These are phyloP conservation scores for Terrapene triunguis DNA, from an alignment of 2,113 vertebrate species.

Conservation along the genomic window DNA sequence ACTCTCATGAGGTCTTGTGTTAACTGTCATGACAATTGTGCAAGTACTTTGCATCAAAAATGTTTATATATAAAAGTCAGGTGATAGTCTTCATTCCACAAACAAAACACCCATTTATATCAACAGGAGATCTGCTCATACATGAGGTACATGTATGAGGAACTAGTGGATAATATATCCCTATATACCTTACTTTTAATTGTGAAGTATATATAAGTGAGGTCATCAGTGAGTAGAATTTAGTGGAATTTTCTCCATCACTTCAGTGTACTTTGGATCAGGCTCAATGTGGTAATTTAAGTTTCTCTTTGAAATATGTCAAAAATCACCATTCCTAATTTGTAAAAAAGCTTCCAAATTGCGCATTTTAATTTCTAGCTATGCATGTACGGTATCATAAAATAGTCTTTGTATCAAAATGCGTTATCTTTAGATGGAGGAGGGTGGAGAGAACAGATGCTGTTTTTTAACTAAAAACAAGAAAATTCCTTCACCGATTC, in stretches of 20 bases:
- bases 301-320: not conserved
- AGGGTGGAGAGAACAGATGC: not conserved
- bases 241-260: not conserved
- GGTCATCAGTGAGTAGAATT: not conserved
- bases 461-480: not conserved
- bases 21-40: not conserved
- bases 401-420: not conserved
- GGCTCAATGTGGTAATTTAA: not conserved
- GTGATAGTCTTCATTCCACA: not conserved
- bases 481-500: not conserved
- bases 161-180: not conserved
- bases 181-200: not conserved
- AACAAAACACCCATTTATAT: not conserved
- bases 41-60: not conserved
- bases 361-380: not conserved
- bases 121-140: not conserved
- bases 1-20: not conserved
- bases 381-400: not conserved
- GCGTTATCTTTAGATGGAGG: not conserved
- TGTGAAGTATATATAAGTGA: not conserved
- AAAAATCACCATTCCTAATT: not conserved
- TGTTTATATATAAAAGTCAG: not conserved
- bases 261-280: not conserved
- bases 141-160: not conserved
- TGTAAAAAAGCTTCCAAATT: not conserved